These are phyloP conservation scores for Leptopilina myrica DNA, from an alignment of 2,888 invertebrate genomes.

Conservation along the genomic window DNA sequence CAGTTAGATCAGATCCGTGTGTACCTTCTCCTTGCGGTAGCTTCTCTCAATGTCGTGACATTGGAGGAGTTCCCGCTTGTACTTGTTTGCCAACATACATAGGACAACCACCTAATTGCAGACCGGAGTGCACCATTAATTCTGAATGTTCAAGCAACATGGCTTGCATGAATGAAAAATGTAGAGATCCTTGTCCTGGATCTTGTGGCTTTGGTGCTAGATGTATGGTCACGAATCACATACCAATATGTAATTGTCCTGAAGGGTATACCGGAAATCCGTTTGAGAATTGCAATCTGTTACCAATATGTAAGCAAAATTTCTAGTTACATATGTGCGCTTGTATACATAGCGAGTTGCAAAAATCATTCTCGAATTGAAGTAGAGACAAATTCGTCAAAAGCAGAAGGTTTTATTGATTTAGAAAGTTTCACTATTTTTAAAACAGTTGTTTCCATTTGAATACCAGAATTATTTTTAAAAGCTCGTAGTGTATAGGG, in stretches of 20 bases:
- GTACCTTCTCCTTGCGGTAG: slow-evolving; percentile 89
- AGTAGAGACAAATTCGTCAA: no score
- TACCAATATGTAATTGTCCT: slow-evolving; percentile 79
- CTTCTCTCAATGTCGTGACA: slow-evolving; percentile 86
- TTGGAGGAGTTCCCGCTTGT: slow-evolving; percentile 78
- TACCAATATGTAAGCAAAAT: slow-evolving; percentile 43
- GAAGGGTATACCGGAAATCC: slow-evolving; percentile 80
- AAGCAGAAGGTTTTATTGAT: no score
- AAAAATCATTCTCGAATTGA: no score
- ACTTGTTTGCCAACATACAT: slow-evolving; percentile 83
- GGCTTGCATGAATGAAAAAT: slow-evolving; percentile 77
- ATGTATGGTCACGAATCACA: slow-evolving; percentile 77
- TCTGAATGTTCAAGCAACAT: slow-evolving; percentile 77
- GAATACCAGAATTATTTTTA: no score
- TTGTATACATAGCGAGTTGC: background rate
- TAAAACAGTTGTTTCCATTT: no score
- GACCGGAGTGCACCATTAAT: slow-evolving; percentile 77
- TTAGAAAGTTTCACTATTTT: no score
- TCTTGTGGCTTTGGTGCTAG: slow-evolving; percentile 77
- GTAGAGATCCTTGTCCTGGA: slow-evolving; percentile 79
- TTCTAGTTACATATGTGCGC: background rate
- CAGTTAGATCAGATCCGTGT: slow-evolving; percentile 82
- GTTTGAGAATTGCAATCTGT: slow-evolving; percentile 74
- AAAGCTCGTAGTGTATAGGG: no score
- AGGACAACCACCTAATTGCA: slow-evolving; percentile 85